These are phyloP conservation scores for Thalpophila matura DNA, from an alignment of 2,888 invertebrate genomes.

Conservation along the genomic window DNA sequence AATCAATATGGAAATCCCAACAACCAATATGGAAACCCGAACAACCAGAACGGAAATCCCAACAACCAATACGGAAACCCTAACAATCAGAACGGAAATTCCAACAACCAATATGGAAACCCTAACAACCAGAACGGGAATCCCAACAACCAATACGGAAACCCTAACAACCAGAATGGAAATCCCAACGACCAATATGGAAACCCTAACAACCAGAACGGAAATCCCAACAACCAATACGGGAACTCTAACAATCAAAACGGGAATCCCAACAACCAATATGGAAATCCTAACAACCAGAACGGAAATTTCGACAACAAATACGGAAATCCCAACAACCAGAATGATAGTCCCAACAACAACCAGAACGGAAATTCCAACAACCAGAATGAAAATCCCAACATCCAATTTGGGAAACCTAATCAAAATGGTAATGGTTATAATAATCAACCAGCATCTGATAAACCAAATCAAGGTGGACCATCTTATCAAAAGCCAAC, in stretches of 20 bases:
- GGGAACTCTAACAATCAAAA: slow-evolving; percentile 20
- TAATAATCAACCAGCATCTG: slow-evolving; percentile 37
- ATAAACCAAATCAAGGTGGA: slow-evolving; percentile 39
- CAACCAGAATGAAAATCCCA: slow-evolving; percentile 9
- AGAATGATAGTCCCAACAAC: background rate
- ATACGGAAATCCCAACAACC: slow-evolving; percentile 10
- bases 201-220: slow-evolving; percentile 13
- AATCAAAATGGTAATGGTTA: slow-evolving; percentile 35
- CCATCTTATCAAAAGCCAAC: slow-evolving; percentile 35
- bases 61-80: slow-evolving; percentile 27
- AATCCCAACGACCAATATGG: slow-evolving; percentile 24
- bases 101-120: slow-evolving; percentile 14
- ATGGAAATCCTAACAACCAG: slow-evolving; percentile 16
- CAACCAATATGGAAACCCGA: slow-evolving; percentile 1
- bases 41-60: slow-evolving; percentile 13
- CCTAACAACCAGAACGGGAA: slow-evolving; percentile 9
- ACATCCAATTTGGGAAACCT: slow-evolving; percentile 34
- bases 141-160: background rate
- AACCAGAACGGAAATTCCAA: slow-evolving; percentile 3
- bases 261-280: background rate
- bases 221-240: slow-evolving; percentile 10
- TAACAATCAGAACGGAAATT: background rate
- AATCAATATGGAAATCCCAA: slow-evolving; percentile 22
- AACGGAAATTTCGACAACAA: slow-evolving; percentile 12
- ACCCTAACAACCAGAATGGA: background rate